phyloP scores from a whole-genome alignment of 2,797 vertebrate genomes.

The Halcyon chelicuti region DNA sequence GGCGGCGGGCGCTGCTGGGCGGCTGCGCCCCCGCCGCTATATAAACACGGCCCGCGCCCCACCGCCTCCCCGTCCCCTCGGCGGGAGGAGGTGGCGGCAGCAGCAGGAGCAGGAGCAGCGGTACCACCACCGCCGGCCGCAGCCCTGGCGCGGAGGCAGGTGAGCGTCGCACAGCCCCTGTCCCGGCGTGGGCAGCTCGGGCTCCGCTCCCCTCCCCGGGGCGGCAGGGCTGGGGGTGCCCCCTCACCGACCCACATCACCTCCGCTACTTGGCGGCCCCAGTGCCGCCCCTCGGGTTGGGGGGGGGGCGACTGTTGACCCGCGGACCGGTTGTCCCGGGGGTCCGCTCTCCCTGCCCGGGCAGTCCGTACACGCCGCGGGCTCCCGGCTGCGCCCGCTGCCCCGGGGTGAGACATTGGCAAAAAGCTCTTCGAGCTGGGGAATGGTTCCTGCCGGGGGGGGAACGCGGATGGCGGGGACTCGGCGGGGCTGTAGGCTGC shows the following conservation, averaged over 20 bases:
- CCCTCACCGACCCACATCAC: neutral
- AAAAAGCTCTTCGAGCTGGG: rapidly evolving
- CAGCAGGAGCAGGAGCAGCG: too few relatives aligned
- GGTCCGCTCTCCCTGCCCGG: too few relatives aligned
- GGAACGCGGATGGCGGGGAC: neutral
- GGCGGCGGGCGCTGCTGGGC: neutral
- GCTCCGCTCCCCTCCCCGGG: neutral
- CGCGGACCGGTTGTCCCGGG: neutral
- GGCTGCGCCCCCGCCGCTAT: neutral
- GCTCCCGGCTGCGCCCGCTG: neutral
- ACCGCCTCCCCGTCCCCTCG: neutral
- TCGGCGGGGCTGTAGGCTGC: neutral
- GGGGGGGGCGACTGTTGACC: too few relatives aligned
- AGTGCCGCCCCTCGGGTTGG: too few relatives aligned
- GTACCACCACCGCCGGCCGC: neutral
- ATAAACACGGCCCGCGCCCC: neutral
- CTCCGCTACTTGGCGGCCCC: neutral
- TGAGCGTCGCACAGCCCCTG: neutral
- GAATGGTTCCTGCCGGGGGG: neutral
- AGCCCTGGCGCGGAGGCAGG: neutral
- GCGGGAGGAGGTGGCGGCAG: neutral
- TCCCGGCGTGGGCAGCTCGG: neutral
- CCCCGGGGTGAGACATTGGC: rapidly evolving
- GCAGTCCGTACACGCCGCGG: neutral
- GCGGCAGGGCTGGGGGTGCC: neutral